Evolutionary conservation across 2,113 vertebrate species (phyloP).

Genomic region (Alexandromys fortis): DNA sequence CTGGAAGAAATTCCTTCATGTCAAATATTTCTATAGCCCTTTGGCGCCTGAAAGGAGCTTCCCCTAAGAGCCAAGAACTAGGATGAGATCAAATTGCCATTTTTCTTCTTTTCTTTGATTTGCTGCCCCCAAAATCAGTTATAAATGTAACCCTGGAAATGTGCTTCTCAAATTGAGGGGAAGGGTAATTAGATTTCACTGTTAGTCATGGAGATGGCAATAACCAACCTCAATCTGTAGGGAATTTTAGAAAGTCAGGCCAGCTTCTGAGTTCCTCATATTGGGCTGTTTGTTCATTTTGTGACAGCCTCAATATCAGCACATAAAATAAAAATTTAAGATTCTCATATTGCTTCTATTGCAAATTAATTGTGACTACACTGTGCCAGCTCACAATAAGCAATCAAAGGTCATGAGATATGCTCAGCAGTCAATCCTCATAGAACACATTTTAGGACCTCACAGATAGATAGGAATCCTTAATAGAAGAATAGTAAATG

Average conservation of each 20-base stretch:
- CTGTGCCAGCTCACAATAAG: neutral
- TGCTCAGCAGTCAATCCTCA: constrained; percentile 16
- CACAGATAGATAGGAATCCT: neutral
- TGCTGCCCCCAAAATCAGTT: neutral
- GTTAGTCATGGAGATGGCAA: neutral
- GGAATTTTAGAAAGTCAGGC: neutral
- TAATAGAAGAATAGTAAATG: constrained; percentile 23
- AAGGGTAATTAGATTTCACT: neutral
- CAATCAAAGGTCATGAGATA: neutral
- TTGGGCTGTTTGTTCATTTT: neutral
- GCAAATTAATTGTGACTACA: constrained; percentile 13
- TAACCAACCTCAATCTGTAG: neutral
- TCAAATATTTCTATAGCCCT: neutral
- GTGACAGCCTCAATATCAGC: neutral
- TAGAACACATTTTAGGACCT: neutral
- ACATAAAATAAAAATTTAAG: constrained; percentile 37
- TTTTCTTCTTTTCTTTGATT: neutral
- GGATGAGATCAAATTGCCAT: neutral
- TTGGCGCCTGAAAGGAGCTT: neutral
- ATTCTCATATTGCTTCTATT: constrained; percentile 24
- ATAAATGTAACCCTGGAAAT: neutral
- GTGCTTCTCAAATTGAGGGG: neutral
- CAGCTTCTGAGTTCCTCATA: neutral
- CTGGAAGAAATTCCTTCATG: neutral
- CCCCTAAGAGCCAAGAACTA: neutral